Conservation (phyloP, 2,888 invertebrate genomes). For the Neoaliturus tenellus region DNA sequence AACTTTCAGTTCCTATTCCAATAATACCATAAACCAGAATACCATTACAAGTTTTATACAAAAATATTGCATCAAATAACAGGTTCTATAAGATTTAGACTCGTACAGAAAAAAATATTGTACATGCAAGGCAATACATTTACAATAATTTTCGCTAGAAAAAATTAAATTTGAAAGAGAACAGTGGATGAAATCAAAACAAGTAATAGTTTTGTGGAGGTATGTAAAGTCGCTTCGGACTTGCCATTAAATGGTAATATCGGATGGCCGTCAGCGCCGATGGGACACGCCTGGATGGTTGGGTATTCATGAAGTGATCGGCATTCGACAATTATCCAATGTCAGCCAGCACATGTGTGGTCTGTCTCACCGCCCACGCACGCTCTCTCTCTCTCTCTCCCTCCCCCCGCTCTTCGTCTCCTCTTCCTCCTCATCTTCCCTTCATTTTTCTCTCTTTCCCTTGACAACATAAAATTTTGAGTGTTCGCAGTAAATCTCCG, state of each 20-base stretch:
- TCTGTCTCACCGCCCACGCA: neutral
- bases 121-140: no score
- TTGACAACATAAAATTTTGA: neutral
- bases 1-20: no score
- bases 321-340: constrained; percentile 12
- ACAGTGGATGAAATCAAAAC: no score
- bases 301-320: constrained; percentile 20
- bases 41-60: no score
- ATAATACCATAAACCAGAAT: no score
- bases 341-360: constrained; percentile 12
- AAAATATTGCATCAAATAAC: no score
- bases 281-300: neutral
- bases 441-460: neutral
- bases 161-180: no score
- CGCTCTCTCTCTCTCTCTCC: neutral
- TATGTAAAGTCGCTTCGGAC: no score
- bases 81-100: no score
- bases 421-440: neutral
- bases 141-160: no score
- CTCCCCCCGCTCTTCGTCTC: neutral
- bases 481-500: constrained; percentile 1
- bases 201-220: no score
- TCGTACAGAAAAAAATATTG: no score
- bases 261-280: neutral
- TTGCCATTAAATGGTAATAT: neutral